Conservation (phyloP, 2,113 vertebrate species). For the Sander lucioperca region DNA sequence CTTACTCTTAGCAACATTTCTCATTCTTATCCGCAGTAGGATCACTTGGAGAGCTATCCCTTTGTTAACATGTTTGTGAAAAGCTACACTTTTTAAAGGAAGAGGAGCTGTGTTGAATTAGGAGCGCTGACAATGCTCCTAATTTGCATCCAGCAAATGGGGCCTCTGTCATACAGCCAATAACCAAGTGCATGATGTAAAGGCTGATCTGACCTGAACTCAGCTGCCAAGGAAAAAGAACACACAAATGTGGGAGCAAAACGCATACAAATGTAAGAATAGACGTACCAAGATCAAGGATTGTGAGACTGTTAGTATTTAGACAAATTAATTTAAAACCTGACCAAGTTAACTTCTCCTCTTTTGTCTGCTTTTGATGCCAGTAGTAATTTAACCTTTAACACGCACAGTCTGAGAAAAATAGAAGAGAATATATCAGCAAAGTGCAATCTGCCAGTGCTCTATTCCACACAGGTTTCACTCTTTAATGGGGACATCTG, state of each 20-base stretch:
- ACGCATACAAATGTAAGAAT: neutral
- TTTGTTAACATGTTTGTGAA: slow-evolving; percentile 58
- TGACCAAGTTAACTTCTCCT: neutral
- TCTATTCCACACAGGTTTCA: neutral
- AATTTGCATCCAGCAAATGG: slow-evolving; percentile 78
- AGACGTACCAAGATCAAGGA: neutral
- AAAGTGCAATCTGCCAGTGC: neutral
- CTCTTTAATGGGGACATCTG: slow-evolving; percentile 15
- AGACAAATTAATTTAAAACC: slow-evolving; percentile 43
- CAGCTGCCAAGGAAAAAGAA: slow-evolving; percentile 36
- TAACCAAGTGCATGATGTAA: slow-evolving; percentile 67
- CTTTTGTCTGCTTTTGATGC: slow-evolving; percentile 11
- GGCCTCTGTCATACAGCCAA: slow-evolving; percentile 73
- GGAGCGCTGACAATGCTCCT: slow-evolving; percentile 65
- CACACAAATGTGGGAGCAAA: slow-evolving; percentile 8
- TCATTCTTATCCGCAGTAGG: slow-evolving; percentile 49
- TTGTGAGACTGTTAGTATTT: slow-evolving; percentile 9
- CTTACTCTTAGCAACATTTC: slow-evolving; percentile 38
- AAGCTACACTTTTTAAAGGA: slow-evolving; percentile 54
- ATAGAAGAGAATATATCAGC: neutral
- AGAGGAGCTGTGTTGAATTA: slow-evolving; percentile 57
- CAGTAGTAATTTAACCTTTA: slow-evolving; percentile 11
- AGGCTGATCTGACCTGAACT: slow-evolving; percentile 44
- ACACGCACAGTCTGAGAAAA: neutral
- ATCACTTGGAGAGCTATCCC: slow-evolving; percentile 38